Evolutionary conservation across 2,888 invertebrate species (phyloP), one percentile per base, ranked within the genome.

Genomic region (Dryococelus australis): DNA sequence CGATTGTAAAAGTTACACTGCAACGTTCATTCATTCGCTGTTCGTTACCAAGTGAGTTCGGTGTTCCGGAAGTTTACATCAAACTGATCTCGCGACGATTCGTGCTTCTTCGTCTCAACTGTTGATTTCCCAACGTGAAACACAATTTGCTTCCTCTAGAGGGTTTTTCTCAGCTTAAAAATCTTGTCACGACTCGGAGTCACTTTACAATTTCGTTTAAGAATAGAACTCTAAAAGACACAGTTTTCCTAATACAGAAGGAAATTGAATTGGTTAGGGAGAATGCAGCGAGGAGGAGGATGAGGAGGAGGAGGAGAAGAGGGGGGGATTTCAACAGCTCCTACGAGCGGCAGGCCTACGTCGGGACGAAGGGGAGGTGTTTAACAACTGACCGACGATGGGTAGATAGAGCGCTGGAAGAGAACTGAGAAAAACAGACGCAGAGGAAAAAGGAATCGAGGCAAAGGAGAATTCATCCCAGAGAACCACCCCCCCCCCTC

Each of bases 161-260:
- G 65, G 24, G 65, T 65, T 20, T 20, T 20, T 16, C 65, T 8
- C 0, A 65, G 65, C 65, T 65, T 65, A n/a, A 65, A 65, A 65
- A 65, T n/a, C 65, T 65, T 65, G 65, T 65, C 65, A 65, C 65
- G 65, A 16, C 65, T n/a, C 1, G 8, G 65, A 65, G 65, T 65
- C 65, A 65, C 65, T 65, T 65, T 65, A 65, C 65, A 65, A 65
- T 65, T 65, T 65, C 65, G 65, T 65, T 65, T 65, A 65, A 20
- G 65, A 65, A 65, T 65, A 65, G 6, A 65, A 65, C 65, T 65
- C 65, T 65, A n/a, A 65, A n/a, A 16, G 65, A 65, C 65, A 65
- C 65, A 65, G 65, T 65, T 65, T 65, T 65, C 65, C 65, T 65
- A 65, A 65, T 65, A 65, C 65, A 65, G 65, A 65, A 65, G 65